Percentiles rank a stretch among this genome's conserved stretches.
phyloP scores from a whole-genome alignment of 2,888 invertebrate genomes.

The Phrixothrix hirtus region DNA sequence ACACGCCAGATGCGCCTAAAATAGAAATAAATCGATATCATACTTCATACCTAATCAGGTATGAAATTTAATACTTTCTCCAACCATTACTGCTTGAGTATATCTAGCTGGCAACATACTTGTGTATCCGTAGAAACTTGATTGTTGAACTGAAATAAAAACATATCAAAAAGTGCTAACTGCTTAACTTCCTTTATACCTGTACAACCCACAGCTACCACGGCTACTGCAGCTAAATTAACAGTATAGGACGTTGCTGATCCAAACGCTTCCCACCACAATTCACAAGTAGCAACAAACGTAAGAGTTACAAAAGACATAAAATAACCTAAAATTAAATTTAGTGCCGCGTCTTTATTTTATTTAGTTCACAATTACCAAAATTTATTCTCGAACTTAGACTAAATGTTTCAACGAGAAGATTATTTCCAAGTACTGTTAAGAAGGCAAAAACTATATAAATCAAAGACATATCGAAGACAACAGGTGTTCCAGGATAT shows the following conservation, averaged over 20 bases:
- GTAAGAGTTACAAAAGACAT: constrained; percentile 80
- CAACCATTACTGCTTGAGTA: constrained; percentile 93
- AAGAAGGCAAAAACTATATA: constrained; percentile 89
- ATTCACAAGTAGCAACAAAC: constrained; percentile 83
- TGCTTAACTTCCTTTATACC: constrained; percentile 51
- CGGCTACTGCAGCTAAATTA: constrained; percentile 80
- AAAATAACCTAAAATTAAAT: constrained; percentile 74
- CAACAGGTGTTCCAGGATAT: constrained; percentile 82
- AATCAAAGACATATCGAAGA: constrained; percentile 90
- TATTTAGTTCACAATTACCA: too few species aligned
- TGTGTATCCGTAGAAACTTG: constrained; percentile 92
- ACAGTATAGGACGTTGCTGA: constrained; percentile 78
- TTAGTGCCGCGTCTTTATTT: too few species aligned
- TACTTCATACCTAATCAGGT: constrained; percentile 43
- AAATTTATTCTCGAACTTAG: constrained; percentile 85
- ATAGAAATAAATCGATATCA: background rate
- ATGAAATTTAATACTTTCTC: too few species aligned
- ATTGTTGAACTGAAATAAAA: constrained; percentile 74
- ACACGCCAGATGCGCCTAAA: constrained; percentile 81
- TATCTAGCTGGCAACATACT: constrained; percentile 88
- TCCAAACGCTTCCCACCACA: constrained; percentile 83
- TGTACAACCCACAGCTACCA: constrained; percentile 87
- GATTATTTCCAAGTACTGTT: constrained; percentile 83
- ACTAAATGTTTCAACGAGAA: constrained; percentile 79
- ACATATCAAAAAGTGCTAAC: background rate